These are phyloP conservation scores for Frieseomelitta varia DNA, from an alignment of 1,140 invertebrate genomes.

Conservation along the genomic window DNA sequence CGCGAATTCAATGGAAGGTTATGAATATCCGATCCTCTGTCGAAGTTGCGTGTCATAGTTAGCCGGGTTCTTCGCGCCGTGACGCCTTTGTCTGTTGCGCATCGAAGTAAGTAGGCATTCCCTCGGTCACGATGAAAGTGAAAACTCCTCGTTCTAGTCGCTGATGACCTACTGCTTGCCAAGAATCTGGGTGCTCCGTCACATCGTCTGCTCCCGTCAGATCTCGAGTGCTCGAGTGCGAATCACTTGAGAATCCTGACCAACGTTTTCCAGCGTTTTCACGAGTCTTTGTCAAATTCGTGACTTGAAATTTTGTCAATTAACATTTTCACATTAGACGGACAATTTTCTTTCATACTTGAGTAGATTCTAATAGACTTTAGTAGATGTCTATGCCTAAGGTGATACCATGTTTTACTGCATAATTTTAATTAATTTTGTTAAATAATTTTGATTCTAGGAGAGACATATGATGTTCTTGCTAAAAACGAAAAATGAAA, in stretches of 20 bases:
- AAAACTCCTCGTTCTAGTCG: slow-evolving; percentile 76
- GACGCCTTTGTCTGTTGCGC: slow-evolving; percentile 60
- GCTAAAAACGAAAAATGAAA: too few relatives aligned
- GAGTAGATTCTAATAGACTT: too few relatives aligned
- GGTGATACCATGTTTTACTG: too few relatives aligned
- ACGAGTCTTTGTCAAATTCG: too few relatives aligned
- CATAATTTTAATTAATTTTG: too few relatives aligned
- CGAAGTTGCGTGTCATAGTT: slow-evolving; percentile 68
- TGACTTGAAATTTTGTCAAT: too few relatives aligned
- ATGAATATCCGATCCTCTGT: slow-evolving; percentile 70
- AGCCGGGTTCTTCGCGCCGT: slow-evolving; percentile 39
- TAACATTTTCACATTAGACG: too few relatives aligned
- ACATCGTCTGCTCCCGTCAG: slow-evolving; percentile 17
- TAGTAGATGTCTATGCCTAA: too few relatives aligned
- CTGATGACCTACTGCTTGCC: slow-evolving; percentile 79
- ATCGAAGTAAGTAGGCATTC: slow-evolving; percentile 69
- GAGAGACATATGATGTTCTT: too few relatives aligned
- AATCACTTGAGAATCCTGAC: neutral
- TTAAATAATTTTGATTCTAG: too few relatives aligned
- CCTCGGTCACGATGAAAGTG: slow-evolving; percentile 79
- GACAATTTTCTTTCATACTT: too few relatives aligned
- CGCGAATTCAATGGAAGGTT: slow-evolving; percentile 75
- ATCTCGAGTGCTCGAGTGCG: neutral
- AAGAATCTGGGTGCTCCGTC: slow-evolving; percentile 79
- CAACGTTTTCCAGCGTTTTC: neutral